phyloP scores from a whole-genome alignment of 2,888 invertebrate species.

The Hirtodrosophila confusa region DNA sequence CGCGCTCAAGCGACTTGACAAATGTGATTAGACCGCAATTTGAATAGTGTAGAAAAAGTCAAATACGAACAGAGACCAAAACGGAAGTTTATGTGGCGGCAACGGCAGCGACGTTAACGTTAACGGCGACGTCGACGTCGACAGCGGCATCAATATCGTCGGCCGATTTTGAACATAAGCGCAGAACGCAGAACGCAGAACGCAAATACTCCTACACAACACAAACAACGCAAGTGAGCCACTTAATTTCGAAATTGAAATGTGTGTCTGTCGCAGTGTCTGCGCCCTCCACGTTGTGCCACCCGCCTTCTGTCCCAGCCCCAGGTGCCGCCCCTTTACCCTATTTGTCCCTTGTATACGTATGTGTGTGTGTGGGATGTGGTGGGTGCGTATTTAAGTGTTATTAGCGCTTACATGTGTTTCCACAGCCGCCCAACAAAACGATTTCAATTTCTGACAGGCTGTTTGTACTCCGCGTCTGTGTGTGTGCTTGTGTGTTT shows the following conservation, averaged over 20 bases:
- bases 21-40: constrained; percentile 26
- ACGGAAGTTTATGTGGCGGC: constrained; percentile 56
- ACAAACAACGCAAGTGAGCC: constrained; percentile 71
- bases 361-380: constrained; percentile 25
- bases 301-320: neutral
- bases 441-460: constrained; percentile 74
- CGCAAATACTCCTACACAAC: constrained; percentile 38
- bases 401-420: constrained; percentile 78
- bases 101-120: constrained; percentile 27
- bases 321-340: neutral
- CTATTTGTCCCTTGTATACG: constrained; percentile 7
- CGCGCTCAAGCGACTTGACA: constrained; percentile 24
- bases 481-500: constrained; percentile 5
- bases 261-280: constrained; percentile 31
- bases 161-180: constrained; percentile 52
- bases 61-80: constrained; percentile 46
- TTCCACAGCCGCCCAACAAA: constrained; percentile 52
- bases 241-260: constrained; percentile 77
- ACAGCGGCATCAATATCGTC: constrained; percentile 22
- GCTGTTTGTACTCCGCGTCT: constrained; percentile 25
- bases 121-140: constrained; percentile 20
- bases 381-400: constrained; percentile 67
- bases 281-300: constrained; percentile 10
- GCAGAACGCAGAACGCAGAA: constrained; percentile 39
- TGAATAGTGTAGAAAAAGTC: constrained; percentile 45